Evolutionary conservation across 2,113 vertebrate genomes (phyloP), one percentile per base, ranked within the genome.

Genomic region (Mesocricetus auratus): DNA sequence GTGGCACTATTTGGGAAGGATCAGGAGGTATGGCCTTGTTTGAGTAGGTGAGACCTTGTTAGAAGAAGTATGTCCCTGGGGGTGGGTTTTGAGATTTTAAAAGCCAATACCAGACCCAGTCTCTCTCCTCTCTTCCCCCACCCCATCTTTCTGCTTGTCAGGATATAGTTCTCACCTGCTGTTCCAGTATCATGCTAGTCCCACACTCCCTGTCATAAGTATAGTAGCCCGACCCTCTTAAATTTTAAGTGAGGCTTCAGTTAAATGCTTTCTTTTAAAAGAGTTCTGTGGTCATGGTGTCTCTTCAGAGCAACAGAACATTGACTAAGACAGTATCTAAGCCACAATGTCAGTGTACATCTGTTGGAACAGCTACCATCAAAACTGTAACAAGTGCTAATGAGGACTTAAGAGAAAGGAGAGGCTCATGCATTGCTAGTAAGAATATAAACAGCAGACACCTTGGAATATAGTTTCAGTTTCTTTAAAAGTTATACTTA

Each of bases 401-500:
- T 15, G 36, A 91, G 36, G 12, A 64, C 31, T 8, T 29, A 74
- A 74, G 53, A 78, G 78, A 87, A 86, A 78, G 15, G 26, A 11
- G 29, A 82, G 39, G 6, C 31, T 94, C 31, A 24, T 11, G 42
- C 21, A 66, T 9, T 42, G 42, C 69, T 92, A n/a, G 8, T 81
- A 17, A 39, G 24, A 95, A 81, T 42, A 16, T 69, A 92, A 94
- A 73, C 24, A 47, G 9, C 8, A 50, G 8, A 45, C 15, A 58
- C 62, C 92, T 69, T 13, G 47, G 31, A 90, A 90, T 93, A 77
- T 7, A 95, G 58, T 56, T 66, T n/a, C 50, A 56, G 4, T 86
- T 91, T 93, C 42, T 94, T 66, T 73, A 60, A 88, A 69, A 24
- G 31, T 69, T 93, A 69, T 69, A 86, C 60, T 91, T 71, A 82